Base-by-base conservation (phyloP, 2,888 invertebrate species). In the Eurytoma californica region DNA sequence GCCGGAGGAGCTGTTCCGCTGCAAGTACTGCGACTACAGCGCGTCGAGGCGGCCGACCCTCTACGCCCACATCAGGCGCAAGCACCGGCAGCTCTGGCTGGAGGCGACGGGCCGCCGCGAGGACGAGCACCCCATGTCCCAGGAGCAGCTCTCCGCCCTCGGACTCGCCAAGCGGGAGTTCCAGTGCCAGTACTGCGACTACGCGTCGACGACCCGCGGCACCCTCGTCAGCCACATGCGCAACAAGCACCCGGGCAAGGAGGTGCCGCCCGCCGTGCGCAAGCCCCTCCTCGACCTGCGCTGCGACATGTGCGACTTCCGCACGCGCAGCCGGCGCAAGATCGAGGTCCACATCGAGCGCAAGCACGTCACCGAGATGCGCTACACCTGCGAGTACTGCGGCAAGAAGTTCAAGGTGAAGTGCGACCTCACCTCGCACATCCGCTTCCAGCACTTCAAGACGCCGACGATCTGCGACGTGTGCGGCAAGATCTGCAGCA, bases 401-500 rank as follows among this genome's bases (percentile, higher is more conserved):
- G 85, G 83, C 72, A 84, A 86, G 30, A 80, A 87, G 67, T 90
- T 90, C 82, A 90, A 90, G 61, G 89, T 89, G 39, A 90, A 90
- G 65, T 89, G 89, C 3, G 90, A 90, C 63, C 83, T 90, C 7
- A 88, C 89, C 4, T 88, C 89, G 47, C 90, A 90, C 82, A 83
- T 90, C 3, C 83, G 89, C 3, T 90, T 90, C 63, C 89, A 90
- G 76, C 90, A 90, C 49, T 88, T 88, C 18, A 88, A 88, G 60
- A 87, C 86, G 9, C 90, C 90, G 2, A 79, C 87, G 0, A 86
- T 87, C 13, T 90, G 90, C 81, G 88, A 90, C 75, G 86, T 90
- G 0, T 91, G 90, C 61, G 90, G 90, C 16, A 80, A 82, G 58
- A 74, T 87, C 0, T 90, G 90, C 66, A 85, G 86, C 72, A 90